Evolutionary conservation across 2,113 vertebrate genomes (phyloP).

Genomic region (Seriola rivoliana): DNA sequence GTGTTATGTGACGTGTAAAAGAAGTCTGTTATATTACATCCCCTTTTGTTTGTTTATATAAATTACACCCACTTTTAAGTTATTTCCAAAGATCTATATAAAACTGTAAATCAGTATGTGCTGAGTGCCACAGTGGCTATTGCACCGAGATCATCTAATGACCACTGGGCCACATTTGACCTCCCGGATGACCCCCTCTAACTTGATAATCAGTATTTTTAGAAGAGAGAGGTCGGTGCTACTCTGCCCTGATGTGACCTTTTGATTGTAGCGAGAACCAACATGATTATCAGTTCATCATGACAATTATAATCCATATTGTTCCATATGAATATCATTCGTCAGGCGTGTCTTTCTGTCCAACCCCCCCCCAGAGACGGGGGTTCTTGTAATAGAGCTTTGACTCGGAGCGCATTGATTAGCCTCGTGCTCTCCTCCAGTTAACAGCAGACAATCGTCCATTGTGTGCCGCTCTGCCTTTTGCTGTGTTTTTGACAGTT

Average conservation of each 20-base stretch:
- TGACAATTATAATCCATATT: constrained; percentile 74
- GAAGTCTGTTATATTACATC: constrained; percentile 34
- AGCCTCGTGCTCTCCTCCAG: constrained; percentile 56
- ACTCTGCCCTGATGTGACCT: constrained; percentile 57
- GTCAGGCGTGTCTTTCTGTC: constrained; percentile 49
- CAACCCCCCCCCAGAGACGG: constrained; percentile 16
- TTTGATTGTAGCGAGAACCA: constrained; percentile 32
- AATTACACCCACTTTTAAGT: constrained; percentile 46
- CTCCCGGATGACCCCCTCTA: constrained; percentile 44
- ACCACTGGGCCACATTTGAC: constrained; percentile 71
- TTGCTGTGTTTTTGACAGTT: constrained; percentile 75
- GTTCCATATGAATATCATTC: constrained; percentile 77
- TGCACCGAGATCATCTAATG: constrained; percentile 67
- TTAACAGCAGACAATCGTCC: constrained; percentile 68
- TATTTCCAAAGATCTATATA: constrained; percentile 42
- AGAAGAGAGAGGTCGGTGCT: constrained; percentile 47
- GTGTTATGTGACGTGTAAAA: constrained; percentile 47
- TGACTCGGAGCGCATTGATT: constrained; percentile 76
- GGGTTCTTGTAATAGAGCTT: constrained; percentile 64
- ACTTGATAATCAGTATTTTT: constrained; percentile 57
- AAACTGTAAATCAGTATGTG: constrained; percentile 63
- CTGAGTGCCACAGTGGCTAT: constrained; percentile 37
- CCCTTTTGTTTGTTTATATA: constrained; percentile 56
- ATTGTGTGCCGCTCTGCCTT: constrained; percentile 58
- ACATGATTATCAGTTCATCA: constrained; percentile 77